These are phyloP conservation scores for Furcifer pardalis DNA, from an alignment of 2,797 vertebrate species.

Conservation along the genomic window DNA sequence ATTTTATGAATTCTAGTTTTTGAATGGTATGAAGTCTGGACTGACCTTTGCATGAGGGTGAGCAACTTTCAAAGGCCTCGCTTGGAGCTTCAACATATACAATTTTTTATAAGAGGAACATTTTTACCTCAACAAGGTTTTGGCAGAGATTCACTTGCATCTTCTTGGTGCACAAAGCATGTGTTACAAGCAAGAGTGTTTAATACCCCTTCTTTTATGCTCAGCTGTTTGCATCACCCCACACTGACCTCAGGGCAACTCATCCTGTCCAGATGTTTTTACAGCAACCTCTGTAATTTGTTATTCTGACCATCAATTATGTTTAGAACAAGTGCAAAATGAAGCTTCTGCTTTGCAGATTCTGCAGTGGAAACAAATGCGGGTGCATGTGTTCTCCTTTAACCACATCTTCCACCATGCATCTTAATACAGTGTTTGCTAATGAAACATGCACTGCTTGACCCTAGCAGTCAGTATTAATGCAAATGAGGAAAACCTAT, in stretches of 20 bases:
- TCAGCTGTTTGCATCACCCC: background rate
- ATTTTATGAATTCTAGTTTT: background rate
- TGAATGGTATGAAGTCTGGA: background rate
- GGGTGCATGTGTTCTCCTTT: background rate
- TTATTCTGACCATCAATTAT: background rate
- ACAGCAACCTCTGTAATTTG: constrained; percentile 18
- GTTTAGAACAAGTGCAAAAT: background rate
- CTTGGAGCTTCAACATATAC: too few species aligned
- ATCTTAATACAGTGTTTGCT: background rate
- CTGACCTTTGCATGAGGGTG: background rate
- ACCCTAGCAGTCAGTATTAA: background rate
- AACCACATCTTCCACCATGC: background rate
- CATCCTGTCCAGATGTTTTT: background rate
- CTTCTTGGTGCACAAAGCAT: background rate
- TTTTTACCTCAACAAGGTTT: background rate
- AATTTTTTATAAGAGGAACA: too few species aligned
- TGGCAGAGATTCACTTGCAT: background rate
- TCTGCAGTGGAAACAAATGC: background rate
- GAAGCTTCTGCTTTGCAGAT: rapidly evolving
- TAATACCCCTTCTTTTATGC: background rate
- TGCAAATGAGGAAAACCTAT: background rate
- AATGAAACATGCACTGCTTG: background rate
- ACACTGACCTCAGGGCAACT: background rate
- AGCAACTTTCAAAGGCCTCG: too few species aligned
- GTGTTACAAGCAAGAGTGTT: background rate